Percentiles rank a stretch among this genome's conserved stretches.
These are phyloP conservation scores for Folsomia manolachei DNA, from an alignment of 2,888 invertebrate species.

Conservation along the genomic window DNA sequence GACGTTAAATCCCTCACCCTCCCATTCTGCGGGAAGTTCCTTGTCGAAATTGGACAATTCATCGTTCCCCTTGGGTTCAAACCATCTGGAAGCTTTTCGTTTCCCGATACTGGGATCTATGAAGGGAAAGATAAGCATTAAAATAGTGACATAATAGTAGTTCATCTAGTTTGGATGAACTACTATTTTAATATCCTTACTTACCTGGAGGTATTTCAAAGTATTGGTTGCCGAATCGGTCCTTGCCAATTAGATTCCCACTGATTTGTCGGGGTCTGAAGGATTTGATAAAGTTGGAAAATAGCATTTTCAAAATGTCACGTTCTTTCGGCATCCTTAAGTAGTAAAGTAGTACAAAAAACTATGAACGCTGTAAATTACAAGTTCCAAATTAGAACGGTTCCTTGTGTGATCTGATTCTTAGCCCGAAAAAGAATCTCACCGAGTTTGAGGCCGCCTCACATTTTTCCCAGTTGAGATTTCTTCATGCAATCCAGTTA, in stretches of 20 bases:
- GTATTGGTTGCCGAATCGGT: constrained; percentile 78
- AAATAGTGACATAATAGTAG: too few relatives aligned
- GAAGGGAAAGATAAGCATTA: too few relatives aligned
- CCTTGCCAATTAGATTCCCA: constrained; percentile 66
- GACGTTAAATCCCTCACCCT: too few relatives aligned
- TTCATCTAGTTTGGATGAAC: neutral
- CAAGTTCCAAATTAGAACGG: too few relatives aligned
- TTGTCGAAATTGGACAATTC: constrained; percentile 61
- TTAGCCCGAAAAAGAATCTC: too few relatives aligned
- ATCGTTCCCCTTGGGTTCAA: constrained; percentile 65
- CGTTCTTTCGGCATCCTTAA: constrained; percentile 44
- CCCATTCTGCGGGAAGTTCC: constrained; percentile 82
- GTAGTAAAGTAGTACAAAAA: too few relatives aligned
- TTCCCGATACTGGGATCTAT: constrained; percentile 65
- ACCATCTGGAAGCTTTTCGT: constrained; percentile 68
- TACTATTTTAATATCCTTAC: neutral
- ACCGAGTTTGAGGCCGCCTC: too few relatives aligned
- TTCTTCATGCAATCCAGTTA: too few relatives aligned
- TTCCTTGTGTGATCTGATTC: too few relatives aligned
- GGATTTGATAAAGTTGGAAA: constrained; percentile 65
- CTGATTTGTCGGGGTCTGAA: constrained; percentile 59
- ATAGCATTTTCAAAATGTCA: constrained; percentile 55
- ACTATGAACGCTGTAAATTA: too few relatives aligned
- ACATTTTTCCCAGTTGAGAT: too few relatives aligned
- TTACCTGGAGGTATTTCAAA: constrained; percentile 66